A percentile compares a stretch with the other conserved stretches of the same genome.
Evolutionary conservation across 2,113 vertebrate genomes (phyloP).

Genomic region (Apteryx mantelli): DNA sequence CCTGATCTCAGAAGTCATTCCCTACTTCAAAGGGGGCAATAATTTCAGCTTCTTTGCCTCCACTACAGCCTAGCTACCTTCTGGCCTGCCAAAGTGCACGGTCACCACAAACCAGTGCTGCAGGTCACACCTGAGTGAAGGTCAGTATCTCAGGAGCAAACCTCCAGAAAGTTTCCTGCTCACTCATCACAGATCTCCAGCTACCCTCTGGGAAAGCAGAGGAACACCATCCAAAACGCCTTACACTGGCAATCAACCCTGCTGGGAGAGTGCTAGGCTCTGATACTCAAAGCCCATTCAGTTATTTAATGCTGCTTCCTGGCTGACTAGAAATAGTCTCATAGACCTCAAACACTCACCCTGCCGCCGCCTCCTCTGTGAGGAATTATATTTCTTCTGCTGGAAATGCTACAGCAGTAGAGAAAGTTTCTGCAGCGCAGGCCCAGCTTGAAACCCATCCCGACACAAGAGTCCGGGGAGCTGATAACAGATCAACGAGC

Average conservation of each 20-base stretch:
- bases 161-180: background rate
- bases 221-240: background rate
- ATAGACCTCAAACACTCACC: background rate
- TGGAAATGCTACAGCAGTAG: rapidly evolving
- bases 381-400: background rate
- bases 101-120: background rate
- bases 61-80: too few species aligned
- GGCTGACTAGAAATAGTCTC: background rate
- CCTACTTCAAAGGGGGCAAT: background rate
- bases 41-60: background rate
- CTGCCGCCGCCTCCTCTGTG: background rate
- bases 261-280: rapidly evolving
- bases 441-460: background rate
- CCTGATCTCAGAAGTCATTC: background rate
- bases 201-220: rapidly evolving
- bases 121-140: background rate
- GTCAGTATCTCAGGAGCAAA: background rate
- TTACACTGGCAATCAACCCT: rapidly evolving
- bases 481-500: background rate
- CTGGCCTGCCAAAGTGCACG: rapidly evolving
- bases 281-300: rapidly evolving
- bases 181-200: background rate
- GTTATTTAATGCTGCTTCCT: background rate
- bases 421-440: background rate
- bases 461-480: rapidly evolving